These are phyloP conservation scores for Pseudochirops cupreus DNA, from an alignment of 2,797 vertebrate genomes.

Conservation along the genomic window DNA sequence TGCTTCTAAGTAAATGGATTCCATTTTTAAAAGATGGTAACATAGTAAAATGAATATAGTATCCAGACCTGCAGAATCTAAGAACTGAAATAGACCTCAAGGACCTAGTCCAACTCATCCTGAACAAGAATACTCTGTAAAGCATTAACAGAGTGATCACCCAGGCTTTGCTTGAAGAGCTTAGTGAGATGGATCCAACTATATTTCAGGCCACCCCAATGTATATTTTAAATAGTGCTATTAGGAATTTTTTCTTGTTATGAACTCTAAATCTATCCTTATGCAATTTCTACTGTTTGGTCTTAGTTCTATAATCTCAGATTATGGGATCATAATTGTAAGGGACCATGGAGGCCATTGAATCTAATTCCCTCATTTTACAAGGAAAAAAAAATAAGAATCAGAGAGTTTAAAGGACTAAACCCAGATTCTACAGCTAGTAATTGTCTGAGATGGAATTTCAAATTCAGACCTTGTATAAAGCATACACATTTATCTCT, in stretches of 20 bases:
- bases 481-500: not conserved
- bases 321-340: too few species aligned
- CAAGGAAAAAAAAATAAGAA: too few species aligned
- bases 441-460: too few species aligned
- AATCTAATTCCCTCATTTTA: too few species aligned
- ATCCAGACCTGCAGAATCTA: not conserved
- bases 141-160: not conserved
- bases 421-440: too few species aligned
- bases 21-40: not conserved
- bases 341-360: too few species aligned
- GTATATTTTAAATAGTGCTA: not conserved
- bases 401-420: too few species aligned
- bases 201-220: not conserved
- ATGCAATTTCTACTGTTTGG: not conserved
- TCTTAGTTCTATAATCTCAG: not conserved
- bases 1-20: not conserved
- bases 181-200: slow-evolving; percentile 34
- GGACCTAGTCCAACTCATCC: not conserved
- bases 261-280: not conserved
- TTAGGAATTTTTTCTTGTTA: not conserved
- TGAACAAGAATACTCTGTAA: not conserved
- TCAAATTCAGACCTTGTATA: too few species aligned
- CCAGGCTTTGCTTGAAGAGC: not conserved
- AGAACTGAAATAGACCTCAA: not conserved
- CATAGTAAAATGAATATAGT: not conserved